Evolutionary conservation across 1,140 invertebrate species (phyloP).

Genomic region (Drosophila jambulina): DNA sequence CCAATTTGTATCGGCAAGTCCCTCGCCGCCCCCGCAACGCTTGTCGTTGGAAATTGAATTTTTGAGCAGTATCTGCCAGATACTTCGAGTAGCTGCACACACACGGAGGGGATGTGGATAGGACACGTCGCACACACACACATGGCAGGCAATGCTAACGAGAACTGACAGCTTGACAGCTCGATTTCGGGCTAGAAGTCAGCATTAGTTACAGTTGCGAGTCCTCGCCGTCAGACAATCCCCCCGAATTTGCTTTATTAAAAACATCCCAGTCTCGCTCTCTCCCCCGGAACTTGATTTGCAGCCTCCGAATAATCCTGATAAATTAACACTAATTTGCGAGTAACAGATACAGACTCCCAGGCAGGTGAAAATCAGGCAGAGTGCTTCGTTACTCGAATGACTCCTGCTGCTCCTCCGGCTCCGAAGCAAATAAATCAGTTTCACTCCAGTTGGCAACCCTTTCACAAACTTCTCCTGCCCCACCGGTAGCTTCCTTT

Average conservation of each 20-base stretch:
- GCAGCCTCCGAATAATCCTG: constrained; percentile 74
- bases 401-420: not conserved
- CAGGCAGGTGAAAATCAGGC: constrained; percentile 34
- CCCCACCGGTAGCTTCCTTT: not conserved
- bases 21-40: not conserved
- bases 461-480: constrained; percentile 38
- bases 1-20: constrained; percentile 75
- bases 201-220: constrained; percentile 77
- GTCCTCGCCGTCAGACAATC: constrained; percentile 12
- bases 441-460: constrained; percentile 40
- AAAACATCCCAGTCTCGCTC: constrained; percentile 25
- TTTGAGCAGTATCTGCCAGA: constrained; percentile 69
- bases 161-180: constrained; percentile 82
- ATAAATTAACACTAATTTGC: constrained; percentile 81
- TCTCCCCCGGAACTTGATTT: constrained; percentile 68
- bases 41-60: constrained; percentile 75
- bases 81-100: constrained; percentile 37
- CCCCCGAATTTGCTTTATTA: constrained; percentile 66
- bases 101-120: constrained; percentile 5
- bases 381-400: constrained; percentile 19
- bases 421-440: constrained; percentile 35
- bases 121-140: constrained; percentile 33
- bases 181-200: constrained; percentile 79
- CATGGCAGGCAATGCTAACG: constrained; percentile 64
- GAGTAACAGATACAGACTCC: constrained; percentile 13